Base-by-base conservation (phyloP, 2,888 invertebrate genomes). In the Lasioglossum malachurum region DNA sequence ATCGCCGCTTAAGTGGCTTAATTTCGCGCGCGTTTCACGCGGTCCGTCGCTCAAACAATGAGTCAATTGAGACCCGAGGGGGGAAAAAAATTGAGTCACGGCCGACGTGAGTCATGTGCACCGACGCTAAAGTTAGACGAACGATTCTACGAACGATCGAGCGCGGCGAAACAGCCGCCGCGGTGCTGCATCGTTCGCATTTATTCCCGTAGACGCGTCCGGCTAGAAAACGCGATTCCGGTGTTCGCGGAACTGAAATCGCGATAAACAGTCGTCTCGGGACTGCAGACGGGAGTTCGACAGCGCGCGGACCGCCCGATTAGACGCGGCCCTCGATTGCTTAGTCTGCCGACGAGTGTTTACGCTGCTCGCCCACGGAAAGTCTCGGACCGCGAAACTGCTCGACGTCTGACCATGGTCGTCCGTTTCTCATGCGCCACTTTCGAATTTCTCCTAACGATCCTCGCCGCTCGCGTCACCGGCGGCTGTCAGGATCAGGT, bases 291-390 rank as follows among this genome's bases (percentile, higher is more conserved):
- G 57, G 71, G 44, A 74, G 67, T 14, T 38, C 53, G 57, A 64
- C 49, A 72, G 57, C 12, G 53, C 2, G 49, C 67, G 85, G 72
- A 67, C 31, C 35, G 72, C 31, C 31, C 72, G 79, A 87, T 87
- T 87, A 87, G 87, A 77, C 84, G 76, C 77, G 71, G 75, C 19
- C 46, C 38, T 14, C 76, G 87, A 82, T 72, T 89, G 89, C 89
- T 89, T 89, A 89, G 89, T 89, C 89, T 89, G 80, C 87, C 60
- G 53, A 75, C 89, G 76, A 80, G 83, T 89, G 89, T 89, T 89
- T 89, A 88, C 83, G 81, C 79, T 83, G 64, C 57, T n/a, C 84
- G 73, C 79, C 87, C 69, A 77, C 82, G 67, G 80, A 75, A 35
- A 88, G 35, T 82, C 74, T 87, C 69, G 76, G 86, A 53, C 4